Conservation (phyloP, 2,888 invertebrate species). For the Frankliniella intonsa region DNA sequence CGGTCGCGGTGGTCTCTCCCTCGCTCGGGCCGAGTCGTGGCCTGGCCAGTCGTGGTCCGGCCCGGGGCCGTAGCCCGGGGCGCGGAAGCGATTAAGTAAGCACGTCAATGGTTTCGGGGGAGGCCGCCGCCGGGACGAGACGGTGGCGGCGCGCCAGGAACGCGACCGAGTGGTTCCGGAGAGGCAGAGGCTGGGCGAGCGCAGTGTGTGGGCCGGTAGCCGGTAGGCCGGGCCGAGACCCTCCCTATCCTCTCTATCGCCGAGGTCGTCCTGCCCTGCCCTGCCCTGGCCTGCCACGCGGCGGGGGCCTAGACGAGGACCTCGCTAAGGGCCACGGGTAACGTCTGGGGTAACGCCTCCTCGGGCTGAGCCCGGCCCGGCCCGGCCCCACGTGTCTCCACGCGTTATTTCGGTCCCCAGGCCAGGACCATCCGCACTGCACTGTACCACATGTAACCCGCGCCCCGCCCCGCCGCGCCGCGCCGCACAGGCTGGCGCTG, state of each 20-base stretch:
- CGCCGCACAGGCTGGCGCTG: too few species aligned
- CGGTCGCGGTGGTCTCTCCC: too few species aligned
- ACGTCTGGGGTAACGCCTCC: not conserved
- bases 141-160: not conserved
- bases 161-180: not conserved
- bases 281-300: too few species aligned
- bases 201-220: not conserved
- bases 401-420: not conserved
- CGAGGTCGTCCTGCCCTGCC: too few species aligned
- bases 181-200: not conserved
- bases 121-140: too few species aligned
- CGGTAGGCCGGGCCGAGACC: not conserved
- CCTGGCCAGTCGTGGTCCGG: not conserved
- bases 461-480: not conserved
- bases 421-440: too few species aligned
- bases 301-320: too few species aligned
- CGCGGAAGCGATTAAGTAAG: not conserved
- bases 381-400: not conserved
- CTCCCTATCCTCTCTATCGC: not conserved
- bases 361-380: not conserved
- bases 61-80: not conserved
- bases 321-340: not conserved
- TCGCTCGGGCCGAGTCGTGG: not conserved
- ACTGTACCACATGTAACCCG: not conserved
- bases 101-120: not conserved